Evolutionary conservation across 92 coral and sea anemone genomes (phyloP), one percentile per base, ranked within the genome.

Genomic region (Virgularia gustaviana): DNA sequence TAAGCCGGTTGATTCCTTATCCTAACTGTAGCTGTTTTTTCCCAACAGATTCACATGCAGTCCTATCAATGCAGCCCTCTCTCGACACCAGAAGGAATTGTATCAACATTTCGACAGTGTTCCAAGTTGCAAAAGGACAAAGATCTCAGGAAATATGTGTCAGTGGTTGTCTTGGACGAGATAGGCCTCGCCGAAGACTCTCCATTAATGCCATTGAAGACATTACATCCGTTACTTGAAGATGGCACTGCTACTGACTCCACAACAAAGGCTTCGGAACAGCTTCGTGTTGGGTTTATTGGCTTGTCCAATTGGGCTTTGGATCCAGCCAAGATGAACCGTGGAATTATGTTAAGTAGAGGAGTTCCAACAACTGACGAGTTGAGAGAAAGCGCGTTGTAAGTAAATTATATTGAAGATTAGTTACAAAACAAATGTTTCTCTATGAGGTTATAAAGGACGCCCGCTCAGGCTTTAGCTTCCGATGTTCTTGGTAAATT

Each of bases 281-380:
- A 64, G 20, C 16, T 28, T 19, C 84, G 90, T 15, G 90, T 89
- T 31, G 96, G 88, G 27, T 89, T 89, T 52, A 86, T 89, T 64
- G 96, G 96, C 10, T 78, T 89, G 57, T 89, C 96, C 4, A 89
- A 89, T 76, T 89, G 96, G 96, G 92, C 89, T 24, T 72, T 88
- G 30, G 95, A 88, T 44, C 90, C 95, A 25, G 95, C 90, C 27
- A 85, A 88, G 57, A 88, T 85, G 89, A 85, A 85, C 65, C 87
- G 95, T 24, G 89, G 87, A 7, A 77, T 85, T 71, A 82, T 86
- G 95, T 54, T 88, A 64, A 74, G 85, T 63, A 87, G 95, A 58
- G 95, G 81, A 24, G 95, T 82, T 25, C 95, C 95, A 16, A 76
- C 60, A 28, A 45, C 32, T 37, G 35, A 52, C 30, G 95, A 88